phyloP scores from a whole-genome alignment of 2,888 invertebrate species.

The Diarsia rubi region DNA sequence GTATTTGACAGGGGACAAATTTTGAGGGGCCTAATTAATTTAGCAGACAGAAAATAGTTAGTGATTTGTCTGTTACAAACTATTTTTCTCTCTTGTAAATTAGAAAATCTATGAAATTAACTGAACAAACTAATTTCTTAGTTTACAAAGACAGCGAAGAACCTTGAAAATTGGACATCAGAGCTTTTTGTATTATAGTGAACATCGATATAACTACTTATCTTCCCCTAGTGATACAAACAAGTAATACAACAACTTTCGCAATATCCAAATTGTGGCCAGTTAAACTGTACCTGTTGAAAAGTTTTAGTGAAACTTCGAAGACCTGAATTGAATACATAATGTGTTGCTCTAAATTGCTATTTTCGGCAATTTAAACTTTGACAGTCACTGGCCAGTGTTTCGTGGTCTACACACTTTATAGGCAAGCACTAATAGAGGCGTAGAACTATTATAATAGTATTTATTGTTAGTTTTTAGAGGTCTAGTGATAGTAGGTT shows the following conservation, averaged over 20 bases:
- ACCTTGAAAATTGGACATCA: too few species aligned
- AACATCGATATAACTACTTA: background rate
- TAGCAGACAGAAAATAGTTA: background rate
- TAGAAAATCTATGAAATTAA: too few species aligned
- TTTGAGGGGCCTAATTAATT: background rate
- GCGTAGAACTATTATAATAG: background rate
- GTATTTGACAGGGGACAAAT: background rate
- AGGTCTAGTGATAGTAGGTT: too few species aligned
- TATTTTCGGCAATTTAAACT: slow-evolving; percentile 46
- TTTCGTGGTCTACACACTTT: slow-evolving; percentile 1
- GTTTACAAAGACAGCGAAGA: too few species aligned
- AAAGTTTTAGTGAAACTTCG: slow-evolving; percentile 30
- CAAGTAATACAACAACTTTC: slow-evolving; percentile 10
- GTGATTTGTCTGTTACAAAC: background rate
- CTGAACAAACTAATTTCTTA: too few species aligned
- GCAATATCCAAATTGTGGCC: slow-evolving; percentile 7
- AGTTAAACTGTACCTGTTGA: slow-evolving; percentile 30
- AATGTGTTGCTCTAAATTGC: slow-evolving; percentile 34
- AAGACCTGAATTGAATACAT: slow-evolving; percentile 36
- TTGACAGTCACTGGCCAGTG: slow-evolving; percentile 6
- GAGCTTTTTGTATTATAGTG: too few species aligned
- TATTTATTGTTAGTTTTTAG: background rate
- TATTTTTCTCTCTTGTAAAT: too few species aligned
- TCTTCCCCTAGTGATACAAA: background rate
- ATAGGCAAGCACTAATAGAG: background rate